A percentile compares a stretch with the other conserved stretches of the same genome.
Evolutionary conservation across 2,113 vertebrate species (phyloP).

Genomic region (Oncorhynchus gorbuscha): DNA sequence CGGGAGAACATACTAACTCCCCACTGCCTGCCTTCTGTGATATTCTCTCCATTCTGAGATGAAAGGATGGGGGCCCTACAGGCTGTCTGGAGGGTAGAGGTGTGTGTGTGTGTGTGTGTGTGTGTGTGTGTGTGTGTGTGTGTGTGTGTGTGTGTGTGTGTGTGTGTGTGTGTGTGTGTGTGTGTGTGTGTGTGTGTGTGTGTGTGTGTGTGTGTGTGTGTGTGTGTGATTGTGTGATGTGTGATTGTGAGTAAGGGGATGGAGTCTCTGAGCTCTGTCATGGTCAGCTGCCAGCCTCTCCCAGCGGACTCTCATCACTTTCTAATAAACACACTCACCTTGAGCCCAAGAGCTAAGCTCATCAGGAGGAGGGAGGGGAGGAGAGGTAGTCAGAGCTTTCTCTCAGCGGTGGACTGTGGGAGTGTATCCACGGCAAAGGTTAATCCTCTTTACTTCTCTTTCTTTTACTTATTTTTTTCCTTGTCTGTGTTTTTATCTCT

Average conservation of each 20-base stretch:
- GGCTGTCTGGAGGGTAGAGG: neutral
- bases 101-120: neutral
- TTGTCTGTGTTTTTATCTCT: neutral
- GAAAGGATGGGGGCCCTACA: constrained; percentile 11
- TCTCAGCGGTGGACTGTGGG: constrained; percentile 18
- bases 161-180: neutral
- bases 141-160: neutral
- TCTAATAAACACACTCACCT: constrained; percentile 37
- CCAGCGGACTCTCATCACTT: constrained; percentile 24
- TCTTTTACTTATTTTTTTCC: constrained; percentile 1
- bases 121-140: constrained; percentile 4
- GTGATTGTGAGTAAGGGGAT: neutral
- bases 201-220: neutral
- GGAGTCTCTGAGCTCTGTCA: constrained; percentile 5
- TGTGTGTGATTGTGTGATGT: constrained; percentile 5
- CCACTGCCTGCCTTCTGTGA: neutral
- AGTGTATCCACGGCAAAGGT: constrained; percentile 16
- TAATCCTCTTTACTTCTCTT: constrained; percentile 1
- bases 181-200: neutral
- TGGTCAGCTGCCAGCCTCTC: constrained; percentile 17
- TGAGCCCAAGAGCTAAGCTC: constrained; percentile 15
- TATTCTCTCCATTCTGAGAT: constrained; percentile 13
- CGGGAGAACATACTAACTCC: neutral
- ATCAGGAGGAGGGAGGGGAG: neutral
- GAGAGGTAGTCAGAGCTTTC: constrained; percentile 35